Conservation (phyloP, 2,113 vertebrate genomes). For the Charadrius vociferus region DNA sequence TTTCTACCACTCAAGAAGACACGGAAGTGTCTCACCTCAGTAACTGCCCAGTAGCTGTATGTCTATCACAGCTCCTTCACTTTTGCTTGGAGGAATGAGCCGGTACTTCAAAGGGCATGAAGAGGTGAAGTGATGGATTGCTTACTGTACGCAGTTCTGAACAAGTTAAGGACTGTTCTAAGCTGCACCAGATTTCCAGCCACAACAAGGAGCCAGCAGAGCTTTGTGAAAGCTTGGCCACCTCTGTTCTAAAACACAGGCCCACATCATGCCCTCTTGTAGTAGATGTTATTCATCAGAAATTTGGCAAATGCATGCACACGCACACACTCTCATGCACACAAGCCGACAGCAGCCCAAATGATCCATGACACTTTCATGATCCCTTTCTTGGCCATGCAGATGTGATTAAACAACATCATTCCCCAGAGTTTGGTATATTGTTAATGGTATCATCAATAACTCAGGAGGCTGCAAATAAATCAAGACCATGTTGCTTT, state of each 20-base stretch:
- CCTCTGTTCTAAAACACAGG: background rate
- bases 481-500: background rate
- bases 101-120: background rate
- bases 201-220: background rate
- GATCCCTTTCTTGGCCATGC: background rate
- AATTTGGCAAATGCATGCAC: background rate
- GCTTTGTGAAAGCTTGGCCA: background rate
- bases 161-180: background rate
- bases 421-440: background rate
- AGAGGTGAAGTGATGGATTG: background rate
- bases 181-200: background rate
- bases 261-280: background rate
- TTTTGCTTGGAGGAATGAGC: background rate
- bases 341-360: background rate
- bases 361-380: background rate
- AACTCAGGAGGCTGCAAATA: background rate
- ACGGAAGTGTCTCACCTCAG: rapidly evolving
- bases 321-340: background rate
- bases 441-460: background rate
- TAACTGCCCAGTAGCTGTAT: background rate
- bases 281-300: background rate
- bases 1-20: background rate
- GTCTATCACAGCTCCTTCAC: background rate
- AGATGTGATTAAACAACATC: background rate
- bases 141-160: background rate